Base-by-base conservation (phyloP, 2,888 invertebrate genomes). In the Pachymerium ferrugineum region DNA sequence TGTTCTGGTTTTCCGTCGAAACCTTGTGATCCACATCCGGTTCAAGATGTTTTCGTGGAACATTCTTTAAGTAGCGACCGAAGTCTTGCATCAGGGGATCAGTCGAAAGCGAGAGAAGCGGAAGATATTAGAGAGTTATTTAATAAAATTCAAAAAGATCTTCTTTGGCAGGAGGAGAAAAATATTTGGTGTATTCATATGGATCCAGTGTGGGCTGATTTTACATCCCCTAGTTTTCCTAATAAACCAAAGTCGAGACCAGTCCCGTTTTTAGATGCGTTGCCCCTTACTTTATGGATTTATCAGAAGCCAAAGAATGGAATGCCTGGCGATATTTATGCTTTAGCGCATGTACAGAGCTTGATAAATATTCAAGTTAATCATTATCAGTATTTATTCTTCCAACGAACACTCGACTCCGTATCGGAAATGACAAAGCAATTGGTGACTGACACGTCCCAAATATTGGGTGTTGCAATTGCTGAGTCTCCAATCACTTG, bases 161-260 rank as follows among this genome's bases (percentile, higher is more conserved):
- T 88, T 28, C 79, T 93, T 73, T 94, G 94, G 93, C 89, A 89
- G 0, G 93, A 93, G 81, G 89, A 89, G n/a, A 88, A 92, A 77
- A 89, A 92, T 78, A 89, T 97, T 12, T 97, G 96, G 86, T 93
- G 92, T 81, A 87, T 93, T 14, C 87, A 89, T 78, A 86, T 92
- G 54, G 96, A 97, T 81, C 96, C 97, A 0, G 86, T 95, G 72
- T 97, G 96, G 95, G 90, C 91, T 12, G 97, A 97, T 83, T 96
- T 96, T 82, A 86, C 89, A 76, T 94, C 94, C 5, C 91, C 92
- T 0, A 86, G 91, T 30, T 91, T 92, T 0, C 86, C 79, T 72
- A 14, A 5, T 8, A 42, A 14, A 14, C 42, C 42, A 16, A 78
- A 78, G 22, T 78, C 78, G 29, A 78, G 83, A 72, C 83, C 84